Percentiles rank a stretch among this genome's conserved stretches.
Evolutionary conservation across 2,113 vertebrate genomes (phyloP).

Genomic region (Lipophrys pholis): DNA sequence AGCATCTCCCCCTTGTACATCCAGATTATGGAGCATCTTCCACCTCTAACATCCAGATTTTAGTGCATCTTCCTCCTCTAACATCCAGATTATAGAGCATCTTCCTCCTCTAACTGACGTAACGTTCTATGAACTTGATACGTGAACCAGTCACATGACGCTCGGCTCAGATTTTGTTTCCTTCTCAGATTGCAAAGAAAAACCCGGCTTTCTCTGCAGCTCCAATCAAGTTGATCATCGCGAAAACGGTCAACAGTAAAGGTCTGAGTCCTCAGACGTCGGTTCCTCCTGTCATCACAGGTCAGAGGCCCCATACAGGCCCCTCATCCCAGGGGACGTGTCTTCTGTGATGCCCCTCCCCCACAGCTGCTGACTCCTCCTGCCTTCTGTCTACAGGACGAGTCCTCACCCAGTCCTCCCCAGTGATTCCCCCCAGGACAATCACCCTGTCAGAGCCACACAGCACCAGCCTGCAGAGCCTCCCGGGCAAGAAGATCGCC

Average conservation of each 20-base stretch:
- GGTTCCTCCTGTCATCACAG: slow-evolving; percentile 90
- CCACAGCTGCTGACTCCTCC: background rate
- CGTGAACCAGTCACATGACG: no score
- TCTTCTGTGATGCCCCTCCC: no score
- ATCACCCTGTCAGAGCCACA: slow-evolving; percentile 91
- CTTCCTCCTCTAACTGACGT: no score
- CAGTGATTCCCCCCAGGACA: slow-evolving; percentile 90
- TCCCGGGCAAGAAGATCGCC: slow-evolving; percentile 93
- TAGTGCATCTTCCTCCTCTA: no score
- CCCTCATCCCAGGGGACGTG: no score
- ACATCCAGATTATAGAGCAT: no score
- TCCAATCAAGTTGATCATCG: slow-evolving; percentile 96
- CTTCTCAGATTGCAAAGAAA: slow-evolving; percentile 93
- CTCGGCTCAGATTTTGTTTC: background rate
- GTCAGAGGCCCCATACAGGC: no score
- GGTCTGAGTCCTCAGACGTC: slow-evolving; percentile 89
- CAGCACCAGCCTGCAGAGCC: slow-evolving; percentile 86
- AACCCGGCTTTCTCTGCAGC: slow-evolving; percentile 91
- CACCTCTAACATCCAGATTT: no score
- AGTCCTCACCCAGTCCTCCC: slow-evolving; percentile 90
- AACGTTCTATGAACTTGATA: no score
- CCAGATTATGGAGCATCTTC: no score
- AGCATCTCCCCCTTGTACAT: no score
- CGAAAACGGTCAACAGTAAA: slow-evolving; percentile 97
- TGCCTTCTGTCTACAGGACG: slow-evolving; percentile 82